Evolutionary conservation across 2,113 vertebrate species (phyloP), one percentile per base, ranked within the genome.

Genomic region (Callocephalon fimbriatum): DNA sequence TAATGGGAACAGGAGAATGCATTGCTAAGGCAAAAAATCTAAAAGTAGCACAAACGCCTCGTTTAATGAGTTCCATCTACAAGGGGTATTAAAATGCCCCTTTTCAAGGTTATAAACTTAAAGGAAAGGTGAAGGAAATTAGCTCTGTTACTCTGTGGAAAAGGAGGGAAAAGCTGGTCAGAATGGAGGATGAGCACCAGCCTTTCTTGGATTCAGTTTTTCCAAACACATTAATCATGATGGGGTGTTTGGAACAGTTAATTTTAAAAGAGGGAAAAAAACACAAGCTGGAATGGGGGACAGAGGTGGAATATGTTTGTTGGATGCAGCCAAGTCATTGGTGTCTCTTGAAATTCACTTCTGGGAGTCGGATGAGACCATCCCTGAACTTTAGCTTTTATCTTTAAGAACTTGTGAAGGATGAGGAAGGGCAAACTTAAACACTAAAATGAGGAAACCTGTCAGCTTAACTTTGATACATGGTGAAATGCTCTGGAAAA

Each of bases 401-500:
- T 53, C 40, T 77, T 89, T 61, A 75, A 67, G 38, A 92, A 37
- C 37, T 59, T 79, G 27, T 54, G 71, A 93, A 93, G 77, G 66
- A 85, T 68, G 9, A 78, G 20, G 70, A 95, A 91, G 84, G 87
- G 38, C n/a, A 87, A 82, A 85, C 56, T 72, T 81, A 63, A 84
- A 42, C 44, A 56, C 12, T 63, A 51, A 82, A 93, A 82, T 86
- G 35, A 88, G 81, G 62, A 88, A 79, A 6, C 44, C 48, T 90
- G 56, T 92, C 81, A 78, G 38, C 61, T 85, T 91, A 92, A 75
- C 74, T 90, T 84, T 84, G 54, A 74, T 84, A 42, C 59, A 53
- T 50, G 45, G 17, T 89, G 44, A 97, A 92, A 88, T 79, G 62
- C 70, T 90, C 17, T 61, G 85, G 86, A 77, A 95, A 94, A 85